phyloP scores from a whole-genome alignment of 2,888 invertebrate genomes.

The Octonoba sinensis region DNA sequence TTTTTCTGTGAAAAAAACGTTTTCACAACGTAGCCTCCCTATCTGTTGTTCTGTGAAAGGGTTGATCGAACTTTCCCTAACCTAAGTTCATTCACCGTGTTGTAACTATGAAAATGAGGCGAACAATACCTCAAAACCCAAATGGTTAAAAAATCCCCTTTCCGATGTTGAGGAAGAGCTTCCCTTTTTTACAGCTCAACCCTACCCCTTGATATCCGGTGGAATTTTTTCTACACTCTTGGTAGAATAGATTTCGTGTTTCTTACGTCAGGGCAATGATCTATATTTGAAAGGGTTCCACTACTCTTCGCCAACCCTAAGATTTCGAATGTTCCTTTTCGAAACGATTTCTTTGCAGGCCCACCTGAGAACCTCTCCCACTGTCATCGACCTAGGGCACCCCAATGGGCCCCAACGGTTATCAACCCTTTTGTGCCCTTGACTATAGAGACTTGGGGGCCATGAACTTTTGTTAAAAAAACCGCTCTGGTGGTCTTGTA shows the following conservation, averaged over 20 bases:
- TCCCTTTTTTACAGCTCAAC: slow-evolving; percentile 23
- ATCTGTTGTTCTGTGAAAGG: slow-evolving; percentile 10
- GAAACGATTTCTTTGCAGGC: slow-evolving; percentile 24
- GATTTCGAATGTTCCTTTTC: slow-evolving; percentile 12
- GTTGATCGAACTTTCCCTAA: slow-evolving; percentile 46
- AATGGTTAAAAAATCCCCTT: slow-evolving; percentile 26
- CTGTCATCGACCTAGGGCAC: slow-evolving; percentile 34
- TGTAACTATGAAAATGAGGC: slow-evolving; percentile 36
- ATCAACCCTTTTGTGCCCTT: slow-evolving; percentile 57
- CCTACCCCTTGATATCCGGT: slow-evolving; percentile 51
- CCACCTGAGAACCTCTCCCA: slow-evolving; percentile 50
- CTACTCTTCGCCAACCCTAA: slow-evolving; percentile 24
- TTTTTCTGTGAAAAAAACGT: slow-evolving; percentile 4
- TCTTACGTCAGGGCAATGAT: slow-evolving; percentile 49
- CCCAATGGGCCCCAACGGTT: slow-evolving; percentile 32
- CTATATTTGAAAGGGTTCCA: slow-evolving; percentile 28
- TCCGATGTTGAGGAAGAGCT: slow-evolving; percentile 9
- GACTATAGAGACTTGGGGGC: slow-evolving; percentile 23
- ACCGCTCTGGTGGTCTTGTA: slow-evolving; percentile 28
- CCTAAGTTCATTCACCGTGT: slow-evolving; percentile 40
- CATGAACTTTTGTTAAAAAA: slow-evolving; percentile 35
- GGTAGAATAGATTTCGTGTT: slow-evolving; percentile 25
- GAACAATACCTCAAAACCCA: slow-evolving; percentile 33
- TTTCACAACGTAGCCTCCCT: not conserved
- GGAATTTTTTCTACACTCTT: slow-evolving; percentile 22